Base-by-base conservation (phyloP, 2,888 invertebrate species). In the Acleris holmiana region DNA sequence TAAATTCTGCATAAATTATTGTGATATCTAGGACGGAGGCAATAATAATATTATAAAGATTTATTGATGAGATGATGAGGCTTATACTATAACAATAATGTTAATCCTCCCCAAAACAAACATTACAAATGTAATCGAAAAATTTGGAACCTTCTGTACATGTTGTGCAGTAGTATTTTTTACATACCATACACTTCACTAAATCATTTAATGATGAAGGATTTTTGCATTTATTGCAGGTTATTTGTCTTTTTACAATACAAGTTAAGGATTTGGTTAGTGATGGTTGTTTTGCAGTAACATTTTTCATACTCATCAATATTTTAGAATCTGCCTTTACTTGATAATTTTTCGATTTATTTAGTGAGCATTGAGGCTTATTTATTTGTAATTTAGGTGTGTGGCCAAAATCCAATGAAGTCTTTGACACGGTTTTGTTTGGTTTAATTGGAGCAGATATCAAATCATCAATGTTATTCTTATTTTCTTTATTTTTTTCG, bases 71-170 rank as follows among this genome's bases (percentile, higher is more conserved):
- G n/a, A n/a, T n/a, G n/a, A n/a, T n/a, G n/a, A n/a, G n/a, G n/a
- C n/a, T n/a, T n/a, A 25, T 25, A 25, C 7, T 6, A 25, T 6
- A 25, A 25, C 23, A 25, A 25, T 25, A 25, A n/a, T n/a, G 0
- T 25, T 25, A 25, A 25, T 25, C 23, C 23, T 25, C 23, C 1
- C 23, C 23, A 25, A 25, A 58, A 49, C 58, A 49, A 50, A 21
- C 10, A 29, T 58, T 41, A 49, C 58, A 58, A 19, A 58, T 58
- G 49, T 58, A 58, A n/a, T 58, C 58, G 3, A 58, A 49, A 48
- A 0, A 58, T 3, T 29, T 13, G 21, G 58, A 48, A 8, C 58
- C 58, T 1, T 49, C 58, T 41, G 49, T 23, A 8, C 58, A 58
- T 13, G 49, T 41, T 49, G 23, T 1, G 21, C 58, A 58, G 41